Percentiles rank a stretch among this genome's conserved stretches.
These are phyloP conservation scores for Trichonephila inaurata DNA, from an alignment of 1,140 invertebrate species.

Conservation along the genomic window DNA sequence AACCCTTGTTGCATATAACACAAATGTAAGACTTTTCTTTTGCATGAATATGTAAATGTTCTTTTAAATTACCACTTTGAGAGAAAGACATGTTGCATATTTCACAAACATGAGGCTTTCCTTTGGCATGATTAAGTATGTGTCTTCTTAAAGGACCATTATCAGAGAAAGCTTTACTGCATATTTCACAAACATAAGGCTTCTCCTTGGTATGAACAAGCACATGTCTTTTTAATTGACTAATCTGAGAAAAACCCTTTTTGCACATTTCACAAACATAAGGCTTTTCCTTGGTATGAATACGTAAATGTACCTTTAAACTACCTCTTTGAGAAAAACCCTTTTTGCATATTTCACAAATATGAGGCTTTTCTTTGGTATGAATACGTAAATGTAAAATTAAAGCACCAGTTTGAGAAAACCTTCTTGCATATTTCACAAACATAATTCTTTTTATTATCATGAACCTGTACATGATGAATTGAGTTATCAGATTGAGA, in stretches of 20 bases:
- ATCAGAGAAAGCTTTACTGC: neutral
- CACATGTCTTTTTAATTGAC: neutral
- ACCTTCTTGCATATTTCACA: too few relatives aligned
- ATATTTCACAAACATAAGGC: neutral
- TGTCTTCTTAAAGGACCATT: neutral
- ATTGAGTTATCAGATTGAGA: too few relatives aligned
- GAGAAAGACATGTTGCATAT: neutral
- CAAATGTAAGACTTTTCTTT: neutral
- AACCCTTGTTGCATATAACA: neutral
- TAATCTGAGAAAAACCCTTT: neutral
- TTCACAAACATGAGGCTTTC: neutral
- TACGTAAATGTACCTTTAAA: neutral
- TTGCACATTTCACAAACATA: neutral
- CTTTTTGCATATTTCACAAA: neutral
- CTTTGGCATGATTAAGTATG: neutral
- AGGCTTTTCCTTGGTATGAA: neutral
- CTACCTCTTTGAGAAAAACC: neutral
- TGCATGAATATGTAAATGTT: neutral
- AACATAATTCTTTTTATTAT: too few relatives aligned
- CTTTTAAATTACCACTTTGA: neutral
- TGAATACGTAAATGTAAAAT: too few relatives aligned
- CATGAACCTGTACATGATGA: too few relatives aligned
- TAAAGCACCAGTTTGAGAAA: too few relatives aligned
- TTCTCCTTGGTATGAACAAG: neutral
- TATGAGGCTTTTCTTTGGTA: neutral